Percentiles rank a stretch among this genome's conserved stretches.
Evolutionary conservation across 2,888 invertebrate species (phyloP).

Genomic region (Gortyna flavago): DNA sequence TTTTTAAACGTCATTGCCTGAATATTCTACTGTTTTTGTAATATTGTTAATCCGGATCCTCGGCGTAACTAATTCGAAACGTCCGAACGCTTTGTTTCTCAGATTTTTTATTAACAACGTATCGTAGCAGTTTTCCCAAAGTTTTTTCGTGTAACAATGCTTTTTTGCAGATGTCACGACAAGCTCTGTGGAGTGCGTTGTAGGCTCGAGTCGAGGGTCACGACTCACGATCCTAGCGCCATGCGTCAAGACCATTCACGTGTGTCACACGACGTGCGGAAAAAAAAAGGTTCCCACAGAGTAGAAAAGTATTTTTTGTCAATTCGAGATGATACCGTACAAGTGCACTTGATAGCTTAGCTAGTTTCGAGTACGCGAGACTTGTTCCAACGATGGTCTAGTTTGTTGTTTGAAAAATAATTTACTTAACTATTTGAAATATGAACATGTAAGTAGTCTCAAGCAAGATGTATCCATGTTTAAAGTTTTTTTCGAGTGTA

Average conservation of each 20-base stretch:
- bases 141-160: slow-evolving; percentile 1
- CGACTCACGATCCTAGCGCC: not conserved
- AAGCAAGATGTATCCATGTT: not conserved
- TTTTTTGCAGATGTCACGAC: not conserved
- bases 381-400: not conserved
- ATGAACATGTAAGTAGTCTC: not conserved
- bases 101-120: slow-evolving; percentile 24
- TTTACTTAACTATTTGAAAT: not conserved
- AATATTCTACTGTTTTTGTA: slow-evolving; percentile 17
- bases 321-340: slow-evolving; percentile 29
- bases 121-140: slow-evolving; percentile 11
- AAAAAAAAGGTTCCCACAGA: slow-evolving; percentile 27
- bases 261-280: slow-evolving; percentile 12
- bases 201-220: not conserved
- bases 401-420: not conserved
- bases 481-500: not conserved
- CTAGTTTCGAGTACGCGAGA: slow-evolving; percentile 24
- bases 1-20: not conserved
- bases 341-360: slow-evolving; percentile 48
- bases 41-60: slow-evolving; percentile 24
- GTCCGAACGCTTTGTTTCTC: slow-evolving; percentile 34
- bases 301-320: slow-evolving; percentile 27
- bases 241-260: slow-evolving; percentile 19
- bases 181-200: slow-evolving; percentile 1
- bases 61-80: slow-evolving; percentile 28